A percentile compares a stretch with the other conserved stretches of the same genome.
Evolutionary conservation across 1,140 invertebrate species (phyloP).

Genomic region (Drosophila kanapiae): DNA sequence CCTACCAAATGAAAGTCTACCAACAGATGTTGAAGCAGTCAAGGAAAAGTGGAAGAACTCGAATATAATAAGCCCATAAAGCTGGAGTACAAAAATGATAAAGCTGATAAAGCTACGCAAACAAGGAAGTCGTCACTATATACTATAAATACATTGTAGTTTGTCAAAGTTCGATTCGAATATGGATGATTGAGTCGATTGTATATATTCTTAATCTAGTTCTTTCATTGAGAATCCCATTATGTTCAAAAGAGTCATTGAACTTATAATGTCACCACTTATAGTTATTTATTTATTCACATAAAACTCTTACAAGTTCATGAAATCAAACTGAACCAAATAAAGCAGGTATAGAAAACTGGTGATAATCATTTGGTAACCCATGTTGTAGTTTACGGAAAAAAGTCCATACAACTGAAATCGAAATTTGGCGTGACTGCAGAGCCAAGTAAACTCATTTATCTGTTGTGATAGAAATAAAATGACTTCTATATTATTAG

Average conservation of each 20-base stretch:
- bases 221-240: not conserved
- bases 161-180: too few relatives aligned
- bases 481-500: not conserved
- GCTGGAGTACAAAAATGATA: too few relatives aligned
- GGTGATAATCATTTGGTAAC: constrained; percentile 41
- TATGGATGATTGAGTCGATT: too few relatives aligned
- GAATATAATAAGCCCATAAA: too few relatives aligned
- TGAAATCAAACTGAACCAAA: constrained; percentile 60
- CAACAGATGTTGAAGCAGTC: too few relatives aligned
- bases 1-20: too few relatives aligned
- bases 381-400: constrained; percentile 49
- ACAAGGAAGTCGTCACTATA: too few relatives aligned
- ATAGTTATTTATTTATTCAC: not conserved
- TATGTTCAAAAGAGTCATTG: not conserved
- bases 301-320: constrained; percentile 26
- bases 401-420: constrained; percentile 46
- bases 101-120: too few relatives aligned
- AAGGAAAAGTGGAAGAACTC: too few relatives aligned
- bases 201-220: too few relatives aligned
- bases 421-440: constrained; percentile 36
- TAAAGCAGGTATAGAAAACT: constrained; percentile 48
- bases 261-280: too few relatives aligned
- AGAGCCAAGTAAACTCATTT: constrained; percentile 44
- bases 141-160: too few relatives aligned
- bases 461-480: constrained; percentile 21